These are phyloP conservation scores for Tapera naevia DNA, from an alignment of 2,797 vertebrate genomes.

Conservation along the genomic window DNA sequence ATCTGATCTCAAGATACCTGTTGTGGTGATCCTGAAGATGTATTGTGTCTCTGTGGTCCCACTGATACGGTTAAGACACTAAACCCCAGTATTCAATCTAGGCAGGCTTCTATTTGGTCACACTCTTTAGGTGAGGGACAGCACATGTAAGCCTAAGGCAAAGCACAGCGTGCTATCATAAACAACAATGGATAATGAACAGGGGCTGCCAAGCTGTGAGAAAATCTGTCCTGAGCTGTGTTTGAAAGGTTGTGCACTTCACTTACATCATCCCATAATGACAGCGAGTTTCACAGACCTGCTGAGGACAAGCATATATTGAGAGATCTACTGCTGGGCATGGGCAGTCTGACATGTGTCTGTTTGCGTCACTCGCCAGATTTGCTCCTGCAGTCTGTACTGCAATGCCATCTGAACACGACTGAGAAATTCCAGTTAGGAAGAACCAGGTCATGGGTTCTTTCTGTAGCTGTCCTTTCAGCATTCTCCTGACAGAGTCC, in stretches of 20 bases:
- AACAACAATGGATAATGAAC: not conserved
- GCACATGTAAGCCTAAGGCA: not conserved
- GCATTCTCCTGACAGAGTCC: not conserved
- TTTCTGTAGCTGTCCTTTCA: not conserved
- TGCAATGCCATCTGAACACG: not conserved
- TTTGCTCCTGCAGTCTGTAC: not conserved
- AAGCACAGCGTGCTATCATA: not conserved
- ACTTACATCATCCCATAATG: not conserved
- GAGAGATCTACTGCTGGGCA: not conserved
- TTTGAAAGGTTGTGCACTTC: not conserved
- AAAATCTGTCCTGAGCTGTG: not conserved
- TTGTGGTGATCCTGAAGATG: not conserved
- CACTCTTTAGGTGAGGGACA: not conserved
- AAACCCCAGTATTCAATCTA: not conserved
- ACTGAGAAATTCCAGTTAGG: not conserved
- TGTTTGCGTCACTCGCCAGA: not conserved
- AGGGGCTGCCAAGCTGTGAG: not conserved
- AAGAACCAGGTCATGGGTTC: not conserved
- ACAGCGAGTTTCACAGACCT: not conserved
- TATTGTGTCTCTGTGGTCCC: not conserved
- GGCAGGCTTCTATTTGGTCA: not conserved
- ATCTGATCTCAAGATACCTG: not conserved
- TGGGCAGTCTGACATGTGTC: not conserved
- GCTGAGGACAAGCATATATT: not conserved
- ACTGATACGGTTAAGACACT: not conserved